Evolutionary conservation across 2,888 invertebrate genomes (phyloP), one percentile per base, ranked within the genome.

Genomic region (Ashinkailepas kermadecensis): DNA sequence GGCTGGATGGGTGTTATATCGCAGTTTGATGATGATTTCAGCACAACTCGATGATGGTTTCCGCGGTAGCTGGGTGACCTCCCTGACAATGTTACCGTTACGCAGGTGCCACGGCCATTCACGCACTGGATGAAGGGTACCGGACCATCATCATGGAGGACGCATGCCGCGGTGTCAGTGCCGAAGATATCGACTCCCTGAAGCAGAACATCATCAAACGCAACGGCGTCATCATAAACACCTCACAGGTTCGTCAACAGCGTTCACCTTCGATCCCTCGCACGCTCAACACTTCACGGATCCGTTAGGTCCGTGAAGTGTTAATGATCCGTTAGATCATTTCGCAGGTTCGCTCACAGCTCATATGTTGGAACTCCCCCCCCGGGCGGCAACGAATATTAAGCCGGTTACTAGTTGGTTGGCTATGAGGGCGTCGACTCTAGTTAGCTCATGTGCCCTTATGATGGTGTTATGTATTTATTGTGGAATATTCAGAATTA

Each of bases 101-200:
- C 86, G 25, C 85, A 94, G 94, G 94, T 0, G 94, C 95, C 10
- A 96, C 97, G 0, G 94, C 95, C 65, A 92, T 92, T 0, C 95
- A 97, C 88, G 93, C 96, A 0, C 88, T 96, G 21, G 94, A 94
- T 1, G 93, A 94, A 85, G 97, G 96, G 0, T 97, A 95, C 89
- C 91, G 96, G 84, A 94, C 97, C 18, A 90, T 95, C 81, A 88
- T 97, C 59, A 90, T 97, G 15, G 96, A 97, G 85, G 96, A 97
- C 88, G 96, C 96, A 84, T 93, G 94, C 85, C 91, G 96, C 80
- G 97, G 97, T 2, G 95, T 97, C 0, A 93, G 94, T 87, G 88
- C 94, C 57, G 90, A 92, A 39, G 95, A 95, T 86, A 97, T 97
- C 82, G 93, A 94, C 87, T 91, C 91, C 86, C 95, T 94, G 78